These are phyloP conservation scores for Saccostrea glomerata DNA, from an alignment of 1,140 invertebrate genomes.

Conservation along the genomic window DNA sequence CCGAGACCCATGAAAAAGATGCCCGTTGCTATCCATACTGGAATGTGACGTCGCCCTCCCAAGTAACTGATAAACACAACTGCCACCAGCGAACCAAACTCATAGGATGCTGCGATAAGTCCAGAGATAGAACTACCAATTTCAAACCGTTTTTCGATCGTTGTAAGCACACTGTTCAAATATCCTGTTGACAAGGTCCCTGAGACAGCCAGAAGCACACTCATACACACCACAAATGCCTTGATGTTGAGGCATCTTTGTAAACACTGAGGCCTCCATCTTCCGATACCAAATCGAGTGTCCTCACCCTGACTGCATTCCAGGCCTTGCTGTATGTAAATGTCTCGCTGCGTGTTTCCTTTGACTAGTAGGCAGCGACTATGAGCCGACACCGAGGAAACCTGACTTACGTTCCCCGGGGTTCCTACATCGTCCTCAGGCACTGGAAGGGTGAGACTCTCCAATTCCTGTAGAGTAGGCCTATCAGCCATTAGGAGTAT, in stretches of 20 bases:
- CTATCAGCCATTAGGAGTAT: constrained; percentile 39
- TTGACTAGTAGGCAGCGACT: constrained; percentile 65
- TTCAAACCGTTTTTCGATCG: constrained; percentile 97
- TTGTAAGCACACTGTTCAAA: constrained; percentile 97
- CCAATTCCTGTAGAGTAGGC: constrained; percentile 52
- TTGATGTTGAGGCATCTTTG: constrained; percentile 87
- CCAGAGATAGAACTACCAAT: constrained; percentile 95
- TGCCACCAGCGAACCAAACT: constrained; percentile 95
- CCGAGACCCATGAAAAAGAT: constrained; percentile 92
- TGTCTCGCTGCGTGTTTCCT: constrained; percentile 64
- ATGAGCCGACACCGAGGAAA: constrained; percentile 64
- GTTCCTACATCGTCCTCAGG: constrained; percentile 51
- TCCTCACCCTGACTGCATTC: constrained; percentile 3
- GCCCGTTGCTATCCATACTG: constrained; percentile 96
- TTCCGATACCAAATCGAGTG: constrained; percentile 90
- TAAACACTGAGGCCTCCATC: constrained; percentile 88
- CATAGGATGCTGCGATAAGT: constrained; percentile 94
- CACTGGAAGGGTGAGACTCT: constrained; percentile 35
- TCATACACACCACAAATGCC: constrained; percentile 94
- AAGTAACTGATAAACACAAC: constrained; percentile 98
- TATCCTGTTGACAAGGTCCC: constrained; percentile 82
- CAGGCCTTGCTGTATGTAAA: constrained; percentile 59
- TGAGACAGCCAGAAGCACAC: constrained; percentile 90
- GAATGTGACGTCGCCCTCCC: constrained; percentile 94
- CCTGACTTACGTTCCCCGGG: constrained; percentile 61